Base-by-base conservation (phyloP, 2,113 vertebrate genomes). In the Tringa solitaria region DNA sequence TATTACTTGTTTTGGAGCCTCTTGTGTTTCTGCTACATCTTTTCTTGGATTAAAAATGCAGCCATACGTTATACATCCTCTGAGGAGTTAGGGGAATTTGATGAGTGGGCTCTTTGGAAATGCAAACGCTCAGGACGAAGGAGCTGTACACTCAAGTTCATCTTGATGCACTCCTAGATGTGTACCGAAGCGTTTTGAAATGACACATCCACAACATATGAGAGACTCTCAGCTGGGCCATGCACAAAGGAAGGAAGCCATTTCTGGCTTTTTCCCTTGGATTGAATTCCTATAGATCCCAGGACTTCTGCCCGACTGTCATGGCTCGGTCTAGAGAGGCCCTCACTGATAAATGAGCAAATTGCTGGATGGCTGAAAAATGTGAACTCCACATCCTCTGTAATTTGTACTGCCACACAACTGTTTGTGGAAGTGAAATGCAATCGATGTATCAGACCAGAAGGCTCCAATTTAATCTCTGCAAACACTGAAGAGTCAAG, bases 391-490 rank as follows among this genome's bases (percentile, higher is more conserved):
- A 1, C 9, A 1, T 72, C 72, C 50, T 74, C 83, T 84, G 68
- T 54, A 61, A 87, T 92, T 92, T 96, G 61, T 90, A 33, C 75
- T 83, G 91, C 68, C 76, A 78, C 84, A 54, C 43, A 78, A 53
- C 59, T 84, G 68, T 60, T 39, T 77, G 72, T 39, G 70, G 39
- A 76, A 89, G 81, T 12, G 28, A 93, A 93, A 85, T n/a, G 46
- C 70, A 61, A 87, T 93, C n/a, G 30, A 72, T 68, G 45, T 68
- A 76, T 85, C 59, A 61, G 37, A 75, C 81, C 91, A 84, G 77
- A 79, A 89, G 79, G 91, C 61, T 90, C 59, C 59, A 74, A 18
- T 90, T 94, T 94, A 81, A 96, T 83, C 75, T 79, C 82, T 77
- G 63, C 54, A 76, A 69, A 90, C 70, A 73, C 67, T 57, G 43